These are phyloP conservation scores for Paraplagusia blochii DNA, from an alignment of 2,113 vertebrate species.

Conservation along the genomic window DNA sequence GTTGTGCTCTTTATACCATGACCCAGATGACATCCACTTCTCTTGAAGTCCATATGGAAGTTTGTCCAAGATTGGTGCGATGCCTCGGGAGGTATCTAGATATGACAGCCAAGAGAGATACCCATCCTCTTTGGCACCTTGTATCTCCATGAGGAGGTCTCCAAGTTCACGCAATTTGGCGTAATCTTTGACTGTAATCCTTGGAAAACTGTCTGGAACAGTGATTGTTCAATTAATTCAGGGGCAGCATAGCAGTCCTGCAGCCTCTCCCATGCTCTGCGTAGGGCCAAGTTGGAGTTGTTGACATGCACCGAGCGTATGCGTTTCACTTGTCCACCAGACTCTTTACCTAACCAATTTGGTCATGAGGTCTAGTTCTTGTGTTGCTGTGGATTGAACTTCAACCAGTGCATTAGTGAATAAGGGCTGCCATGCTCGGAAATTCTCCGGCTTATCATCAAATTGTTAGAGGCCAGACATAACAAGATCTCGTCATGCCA, in stretches of 20 bases:
- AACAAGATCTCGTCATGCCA: not conserved
- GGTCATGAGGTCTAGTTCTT: slow-evolving; percentile 2
- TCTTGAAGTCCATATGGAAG: not conserved
- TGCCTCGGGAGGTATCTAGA: not conserved
- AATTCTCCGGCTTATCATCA: slow-evolving; percentile 1
- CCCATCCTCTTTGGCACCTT: not conserved
- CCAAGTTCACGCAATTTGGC: not conserved
- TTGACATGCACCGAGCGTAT: too few relatives aligned
- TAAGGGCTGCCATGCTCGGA: slow-evolving; percentile 5
- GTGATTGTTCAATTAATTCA: too few relatives aligned
- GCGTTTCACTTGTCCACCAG: too few relatives aligned
- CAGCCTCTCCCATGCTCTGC: too few relatives aligned
- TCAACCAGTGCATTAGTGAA: not conserved
- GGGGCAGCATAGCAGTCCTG: too few relatives aligned
- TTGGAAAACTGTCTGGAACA: too few relatives aligned
- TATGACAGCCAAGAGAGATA: not conserved
- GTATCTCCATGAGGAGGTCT: not conserved
- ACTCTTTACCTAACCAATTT: not conserved
- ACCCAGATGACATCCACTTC: not conserved
- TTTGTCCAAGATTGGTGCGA: not conserved
- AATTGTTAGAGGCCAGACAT: not conserved
- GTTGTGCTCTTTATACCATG: not conserved
- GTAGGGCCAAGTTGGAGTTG: too few relatives aligned
- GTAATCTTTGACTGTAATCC: too few relatives aligned
- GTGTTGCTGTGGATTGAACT: slow-evolving; percentile 2